Percentiles rank a stretch among this genome's conserved stretches.
These are phyloP conservation scores for Orthosia gothica DNA, from an alignment of 2,888 invertebrate genomes.

Conservation along the genomic window DNA sequence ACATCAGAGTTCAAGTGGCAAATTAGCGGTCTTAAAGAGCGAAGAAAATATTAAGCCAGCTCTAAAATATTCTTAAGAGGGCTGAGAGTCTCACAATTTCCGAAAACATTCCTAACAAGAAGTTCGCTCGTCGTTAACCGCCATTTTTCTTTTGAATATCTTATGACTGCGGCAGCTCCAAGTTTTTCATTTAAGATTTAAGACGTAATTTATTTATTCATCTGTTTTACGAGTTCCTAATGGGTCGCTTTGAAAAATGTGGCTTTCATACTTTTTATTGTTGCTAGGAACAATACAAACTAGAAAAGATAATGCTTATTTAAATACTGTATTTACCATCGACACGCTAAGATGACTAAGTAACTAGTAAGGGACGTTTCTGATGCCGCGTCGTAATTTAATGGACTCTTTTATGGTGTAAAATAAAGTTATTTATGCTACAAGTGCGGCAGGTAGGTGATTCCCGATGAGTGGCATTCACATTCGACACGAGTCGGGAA, in stretches of 20 bases:
- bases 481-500: no score
- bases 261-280: neutral
- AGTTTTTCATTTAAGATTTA: constrained; percentile 32
- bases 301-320: no score
- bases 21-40: constrained; percentile 29
- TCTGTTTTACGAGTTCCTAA: constrained; percentile 39
- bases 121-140: constrained; percentile 43
- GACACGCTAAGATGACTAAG: no score
- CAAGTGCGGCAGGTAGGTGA: no score
- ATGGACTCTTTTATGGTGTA: no score
- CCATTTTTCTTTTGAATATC: constrained; percentile 64
- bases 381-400: no score
- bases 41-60: constrained; percentile 38
- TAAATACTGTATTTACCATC: no score
- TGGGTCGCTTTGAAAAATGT: constrained; percentile 22
- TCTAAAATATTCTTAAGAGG: constrained; percentile 18
- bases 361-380: no score
- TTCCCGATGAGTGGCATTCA: no score
- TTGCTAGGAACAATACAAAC: no score
- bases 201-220: constrained; percentile 55
- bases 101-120: constrained; percentile 55
- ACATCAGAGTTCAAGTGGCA: constrained; percentile 20
- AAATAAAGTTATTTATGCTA: no score
- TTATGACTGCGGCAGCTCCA: constrained; percentile 40
- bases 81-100: constrained; percentile 42